Evolutionary conservation across 2,888 invertebrate genomes (phyloP).

Genomic region (Creontiades dilutus): DNA sequence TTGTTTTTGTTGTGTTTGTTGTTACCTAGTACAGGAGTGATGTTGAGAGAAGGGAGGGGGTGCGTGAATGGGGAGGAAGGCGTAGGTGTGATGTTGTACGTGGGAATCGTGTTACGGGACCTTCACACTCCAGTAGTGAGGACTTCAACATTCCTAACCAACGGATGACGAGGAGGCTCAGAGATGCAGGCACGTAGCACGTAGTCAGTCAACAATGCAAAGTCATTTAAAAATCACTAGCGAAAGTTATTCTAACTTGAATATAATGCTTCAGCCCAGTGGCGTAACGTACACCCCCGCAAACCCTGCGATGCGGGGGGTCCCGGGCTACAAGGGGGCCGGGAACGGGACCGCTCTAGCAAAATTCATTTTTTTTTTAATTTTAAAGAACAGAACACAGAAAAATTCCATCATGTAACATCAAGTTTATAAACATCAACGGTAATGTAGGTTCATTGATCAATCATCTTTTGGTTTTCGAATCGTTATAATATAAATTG

Average conservation of each 20-base stretch:
- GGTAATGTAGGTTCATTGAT: no score
- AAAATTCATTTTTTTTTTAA: no score
- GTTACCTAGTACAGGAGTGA: neutral
- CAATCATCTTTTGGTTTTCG: no score
- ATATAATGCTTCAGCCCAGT: neutral
- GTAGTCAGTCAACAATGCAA: conserved; percentile 4
- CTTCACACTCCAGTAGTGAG: conserved; percentile 3
- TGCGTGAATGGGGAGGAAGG: neutral
- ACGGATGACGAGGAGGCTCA: neutral
- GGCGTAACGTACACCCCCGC: no score
- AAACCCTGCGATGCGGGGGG: no score
- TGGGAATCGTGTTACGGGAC: conserved; percentile 22
- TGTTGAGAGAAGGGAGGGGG: neutral
- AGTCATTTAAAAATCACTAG: neutral
- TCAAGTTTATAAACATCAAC: no score
- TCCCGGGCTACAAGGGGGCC: no score
- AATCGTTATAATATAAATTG: no score
- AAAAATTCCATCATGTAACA: no score
- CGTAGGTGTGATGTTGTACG: conserved; percentile 28
- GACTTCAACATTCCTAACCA: neutral
- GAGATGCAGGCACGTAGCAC: neutral
- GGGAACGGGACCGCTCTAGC: no score
- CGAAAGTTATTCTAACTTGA: neutral
- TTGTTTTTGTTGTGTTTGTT: conserved; percentile 9
- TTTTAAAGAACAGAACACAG: no score